Evolutionary conservation across 2,113 vertebrate genomes (phyloP).

Genomic region (Gallinago jamesoni): DNA sequence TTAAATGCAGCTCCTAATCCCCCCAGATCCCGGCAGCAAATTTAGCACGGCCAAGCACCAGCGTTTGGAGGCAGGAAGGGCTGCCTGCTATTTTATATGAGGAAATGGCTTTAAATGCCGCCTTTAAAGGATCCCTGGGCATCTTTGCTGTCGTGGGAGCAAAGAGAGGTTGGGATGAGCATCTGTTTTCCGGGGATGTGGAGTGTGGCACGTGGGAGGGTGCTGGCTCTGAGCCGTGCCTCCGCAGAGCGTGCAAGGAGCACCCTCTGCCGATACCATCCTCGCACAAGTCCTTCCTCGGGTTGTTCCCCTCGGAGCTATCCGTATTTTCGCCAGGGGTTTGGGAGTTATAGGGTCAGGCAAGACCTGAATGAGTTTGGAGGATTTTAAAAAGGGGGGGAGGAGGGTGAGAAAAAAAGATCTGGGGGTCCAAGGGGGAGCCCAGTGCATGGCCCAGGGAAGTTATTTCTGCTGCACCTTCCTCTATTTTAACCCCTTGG

Average conservation of each 20-base stretch:
- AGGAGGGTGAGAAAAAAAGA: not conserved
- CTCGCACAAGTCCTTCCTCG: not conserved
- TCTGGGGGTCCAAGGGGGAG: not conserved
- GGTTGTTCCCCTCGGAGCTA: not conserved
- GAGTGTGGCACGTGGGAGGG: rapidly evolving
- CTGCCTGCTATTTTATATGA: not conserved
- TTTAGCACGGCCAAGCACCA: not conserved
- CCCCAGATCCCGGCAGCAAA: not conserved
- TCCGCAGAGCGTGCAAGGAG: rapidly evolving
- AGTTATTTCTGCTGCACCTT: not conserved
- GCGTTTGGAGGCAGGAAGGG: not conserved
- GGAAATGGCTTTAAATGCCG: not conserved
- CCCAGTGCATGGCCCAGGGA: not conserved
- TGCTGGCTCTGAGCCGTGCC: not conserved
- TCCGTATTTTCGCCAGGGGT: not conserved
- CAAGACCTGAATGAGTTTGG: not conserved
- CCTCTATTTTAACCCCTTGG: not conserved
- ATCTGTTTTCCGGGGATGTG: not conserved
- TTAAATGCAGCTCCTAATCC: slow-evolving; percentile 7
- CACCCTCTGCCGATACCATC: not conserved
- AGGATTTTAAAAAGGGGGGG: not conserved
- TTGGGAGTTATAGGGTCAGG: not conserved
- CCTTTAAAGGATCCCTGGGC: not conserved
- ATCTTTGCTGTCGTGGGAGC: not conserved
- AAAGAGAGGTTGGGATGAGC: not conserved